A percentile compares a stretch with the other conserved stretches of the same genome.
Evolutionary conservation across 1,140 invertebrate genomes (phyloP).

Genomic region (Medauroidea extradentata): DNA sequence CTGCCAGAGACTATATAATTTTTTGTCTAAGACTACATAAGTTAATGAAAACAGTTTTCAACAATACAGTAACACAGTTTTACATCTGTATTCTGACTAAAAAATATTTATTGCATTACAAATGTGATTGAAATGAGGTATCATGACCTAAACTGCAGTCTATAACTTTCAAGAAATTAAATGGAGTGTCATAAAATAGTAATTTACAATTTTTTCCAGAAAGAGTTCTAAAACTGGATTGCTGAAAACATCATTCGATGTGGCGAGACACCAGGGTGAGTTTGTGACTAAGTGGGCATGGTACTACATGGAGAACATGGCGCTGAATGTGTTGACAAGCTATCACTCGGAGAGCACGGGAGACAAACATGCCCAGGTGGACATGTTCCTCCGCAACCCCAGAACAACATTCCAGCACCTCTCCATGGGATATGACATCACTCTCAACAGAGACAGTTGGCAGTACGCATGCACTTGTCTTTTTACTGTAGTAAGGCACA

Average conservation of each 20-base stretch:
- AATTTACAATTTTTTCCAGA: background rate
- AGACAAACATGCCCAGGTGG: conserved; percentile 26
- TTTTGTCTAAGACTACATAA: too few species aligned
- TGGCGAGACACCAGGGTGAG: conserved; percentile 23
- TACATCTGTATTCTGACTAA: too few species aligned
- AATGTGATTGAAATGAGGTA: too few species aligned
- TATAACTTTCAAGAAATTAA: too few species aligned
- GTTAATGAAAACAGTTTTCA: too few species aligned
- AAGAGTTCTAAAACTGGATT: background rate
- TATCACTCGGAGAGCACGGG: conserved; percentile 26
- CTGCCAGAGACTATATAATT: too few species aligned
- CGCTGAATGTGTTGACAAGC: conserved; percentile 39
- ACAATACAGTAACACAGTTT: too few species aligned
- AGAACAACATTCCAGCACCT: conserved; percentile 44
- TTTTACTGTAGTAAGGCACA: too few species aligned
- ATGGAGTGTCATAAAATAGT: too few species aligned
- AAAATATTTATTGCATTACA: too few species aligned
- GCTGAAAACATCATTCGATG: conserved; percentile 4
- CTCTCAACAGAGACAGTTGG: conserved; percentile 49
- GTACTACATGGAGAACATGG: conserved; percentile 44
- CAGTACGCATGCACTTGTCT: conserved; percentile 42
- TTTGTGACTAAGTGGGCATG: conserved; percentile 30
- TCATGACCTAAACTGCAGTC: too few species aligned
- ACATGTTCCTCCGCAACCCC: conserved; percentile 36
- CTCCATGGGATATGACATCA: conserved; percentile 48